Evolutionary conservation across 2,888 invertebrate genomes (phyloP).

Genomic region (Leistus spinibarbis): DNA sequence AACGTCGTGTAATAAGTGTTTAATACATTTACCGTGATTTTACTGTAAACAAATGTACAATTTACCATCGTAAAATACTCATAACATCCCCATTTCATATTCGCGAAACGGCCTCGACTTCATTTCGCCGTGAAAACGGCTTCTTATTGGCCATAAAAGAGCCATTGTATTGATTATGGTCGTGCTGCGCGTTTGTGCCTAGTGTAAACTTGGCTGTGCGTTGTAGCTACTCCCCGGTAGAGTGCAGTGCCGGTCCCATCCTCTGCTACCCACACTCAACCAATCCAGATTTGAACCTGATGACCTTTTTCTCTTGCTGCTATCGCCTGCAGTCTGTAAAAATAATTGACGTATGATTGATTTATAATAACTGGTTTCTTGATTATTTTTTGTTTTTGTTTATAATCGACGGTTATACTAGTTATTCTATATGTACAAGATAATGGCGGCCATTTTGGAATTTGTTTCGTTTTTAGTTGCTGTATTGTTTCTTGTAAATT

Average conservation of each 20-base stretch:
- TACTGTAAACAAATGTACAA: slow-evolving; percentile 28
- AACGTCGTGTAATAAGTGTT: neutral
- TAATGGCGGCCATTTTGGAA: too few relatives aligned
- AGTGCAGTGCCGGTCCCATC: slow-evolving; percentile 46
- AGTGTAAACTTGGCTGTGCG: slow-evolving; percentile 25
- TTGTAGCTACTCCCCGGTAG: slow-evolving; percentile 47
- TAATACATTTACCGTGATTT: neutral
- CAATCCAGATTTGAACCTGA: slow-evolving; percentile 17
- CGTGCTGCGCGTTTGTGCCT: slow-evolving; percentile 41
- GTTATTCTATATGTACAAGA: neutral
- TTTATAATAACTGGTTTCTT: slow-evolving; percentile 33
- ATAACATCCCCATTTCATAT: slow-evolving; percentile 33
- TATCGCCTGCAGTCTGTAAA: slow-evolving; percentile 27
- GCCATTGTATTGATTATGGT: slow-evolving; percentile 58
- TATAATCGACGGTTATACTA: neutral
- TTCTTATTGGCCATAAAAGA: slow-evolving; percentile 59
- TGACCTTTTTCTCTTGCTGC: slow-evolving; percentile 12
- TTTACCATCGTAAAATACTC: slow-evolving; percentile 30
- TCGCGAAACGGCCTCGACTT: slow-evolving; percentile 12
- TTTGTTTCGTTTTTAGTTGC: too few relatives aligned
- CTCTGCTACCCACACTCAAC: neutral
- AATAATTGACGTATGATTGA: slow-evolving; percentile 34
- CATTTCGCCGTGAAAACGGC: slow-evolving; percentile 53
- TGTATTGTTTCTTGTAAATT: too few relatives aligned
- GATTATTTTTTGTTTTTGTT: neutral